These are phyloP conservation scores for Drosophila funebris DNA, from an alignment of 1,140 invertebrate genomes.

Conservation along the genomic window DNA sequence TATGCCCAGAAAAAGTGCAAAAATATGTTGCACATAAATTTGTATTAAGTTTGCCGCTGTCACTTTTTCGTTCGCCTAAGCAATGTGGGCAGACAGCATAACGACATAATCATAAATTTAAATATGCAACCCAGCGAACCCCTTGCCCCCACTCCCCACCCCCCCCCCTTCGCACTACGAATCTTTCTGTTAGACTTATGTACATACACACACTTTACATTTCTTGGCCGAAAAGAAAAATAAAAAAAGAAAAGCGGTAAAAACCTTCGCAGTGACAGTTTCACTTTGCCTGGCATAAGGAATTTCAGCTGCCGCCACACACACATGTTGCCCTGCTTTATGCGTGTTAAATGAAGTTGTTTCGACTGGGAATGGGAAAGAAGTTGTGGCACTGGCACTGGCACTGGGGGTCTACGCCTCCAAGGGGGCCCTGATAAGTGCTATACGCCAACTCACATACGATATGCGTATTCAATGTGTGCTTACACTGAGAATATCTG, in stretches of 20 bases:
- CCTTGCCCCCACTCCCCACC: neutral
- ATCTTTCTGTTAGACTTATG: neutral
- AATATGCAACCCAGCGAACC: slow-evolving; percentile 70
- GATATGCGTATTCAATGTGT: slow-evolving; percentile 1
- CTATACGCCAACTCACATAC: neutral
- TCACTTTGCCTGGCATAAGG: slow-evolving; percentile 72
- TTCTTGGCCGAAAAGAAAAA: slow-evolving; percentile 49
- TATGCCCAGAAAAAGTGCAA: slow-evolving; percentile 64
- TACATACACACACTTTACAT: slow-evolving; percentile 48
- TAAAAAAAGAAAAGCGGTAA: slow-evolving; percentile 33
- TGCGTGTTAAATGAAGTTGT: slow-evolving; percentile 75
- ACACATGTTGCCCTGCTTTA: slow-evolving; percentile 74
- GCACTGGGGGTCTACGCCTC: neutral
- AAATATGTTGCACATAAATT: slow-evolving; percentile 82
- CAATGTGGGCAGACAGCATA: slow-evolving; percentile 76
- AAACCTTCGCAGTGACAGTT: slow-evolving; percentile 75
- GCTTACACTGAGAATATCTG: neutral
- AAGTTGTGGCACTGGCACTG: neutral
- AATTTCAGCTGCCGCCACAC: slow-evolving; percentile 65
- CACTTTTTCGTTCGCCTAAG: slow-evolving; percentile 71
- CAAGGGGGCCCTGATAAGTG: slow-evolving; percentile 12
- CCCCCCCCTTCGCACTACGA: neutral
- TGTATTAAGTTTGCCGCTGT: slow-evolving; percentile 81
- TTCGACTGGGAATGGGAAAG: neutral
- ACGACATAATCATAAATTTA: slow-evolving; percentile 83